Base-by-base conservation (phyloP, 37 sponge, comb jelly and placozoan genomes). In the Cliona cf. orientalis region DNA sequence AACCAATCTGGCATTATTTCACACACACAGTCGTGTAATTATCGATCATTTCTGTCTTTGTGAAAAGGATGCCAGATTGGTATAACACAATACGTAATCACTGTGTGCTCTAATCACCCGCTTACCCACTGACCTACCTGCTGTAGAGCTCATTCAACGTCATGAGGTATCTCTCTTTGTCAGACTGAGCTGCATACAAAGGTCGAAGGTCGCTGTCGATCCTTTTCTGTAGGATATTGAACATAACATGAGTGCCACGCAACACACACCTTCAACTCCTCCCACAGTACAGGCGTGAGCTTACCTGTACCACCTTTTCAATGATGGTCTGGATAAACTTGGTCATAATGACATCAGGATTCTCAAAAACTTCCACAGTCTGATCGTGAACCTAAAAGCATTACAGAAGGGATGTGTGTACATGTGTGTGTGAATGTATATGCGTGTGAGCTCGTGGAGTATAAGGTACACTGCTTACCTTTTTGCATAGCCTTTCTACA, bases 281-380 rank as follows among this genome's bases (percentile, higher is more conserved):
- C 21, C 40, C 4, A 36, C n/a, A 5, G 76, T 19, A 41, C 69
- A 67, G 1, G 28, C 1, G 21, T 34, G 9, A 1, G 72, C 79
- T 66, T 42, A 95, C 95, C 71, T 77, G 62, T 25, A 95, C 40
- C 0, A 86, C 74, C 49, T 76, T 85, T 7, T 87, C 89, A 62
- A 82, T 58, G 6, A 91, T 80, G 7, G 63, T 42, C 45, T 88
- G 84, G 4, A 95, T 43, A 42, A 89, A 91, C 26, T 76, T 80
- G 14, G 86, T 65, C 71, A 89, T 76, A 37, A 82, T 83, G 17
- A 75, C 80, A 23, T 95, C 92, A 26, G 92, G 84, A 39, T 72
- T 82, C 31, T 89, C 90, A 77, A 95, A 95, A n/a, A 91, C 83
- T 26, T 78, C 87, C 32, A 83, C 72, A 14, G 82, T 85, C 69